phyloP scores from a whole-genome alignment of 1,140 invertebrate species.

The Ridgeia piscesae region DNA sequence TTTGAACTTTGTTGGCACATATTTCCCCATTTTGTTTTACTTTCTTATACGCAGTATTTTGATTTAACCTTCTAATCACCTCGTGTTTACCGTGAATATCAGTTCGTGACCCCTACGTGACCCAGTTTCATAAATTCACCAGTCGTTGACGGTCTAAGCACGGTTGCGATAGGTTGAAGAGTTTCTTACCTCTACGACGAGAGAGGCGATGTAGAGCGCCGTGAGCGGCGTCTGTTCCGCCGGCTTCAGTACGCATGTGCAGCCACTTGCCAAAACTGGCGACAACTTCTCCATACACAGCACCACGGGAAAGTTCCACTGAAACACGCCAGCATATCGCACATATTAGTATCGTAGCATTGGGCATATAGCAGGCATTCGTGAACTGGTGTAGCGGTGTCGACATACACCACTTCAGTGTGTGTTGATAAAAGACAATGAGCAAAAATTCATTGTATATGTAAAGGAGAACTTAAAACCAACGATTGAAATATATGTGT shows the following conservation, averaged over 20 bases:
- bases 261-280: constrained; percentile 84
- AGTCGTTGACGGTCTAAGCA: too few relatives aligned
- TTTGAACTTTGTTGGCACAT: neutral
- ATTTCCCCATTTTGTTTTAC: neutral
- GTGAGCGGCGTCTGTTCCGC: constrained; percentile 93
- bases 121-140: too few relatives aligned
- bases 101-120: too few relatives aligned
- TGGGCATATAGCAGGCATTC: neutral
- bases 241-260: constrained; percentile 86
- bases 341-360: neutral
- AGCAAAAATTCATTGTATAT: too few relatives aligned
- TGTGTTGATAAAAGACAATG: too few relatives aligned
- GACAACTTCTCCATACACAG: constrained; percentile 97
- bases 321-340: constrained; percentile 16
- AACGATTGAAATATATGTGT: too few relatives aligned
- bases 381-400: neutral
- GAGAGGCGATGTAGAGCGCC: constrained; percentile 76
- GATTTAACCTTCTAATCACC: neutral
- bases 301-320: constrained; percentile 94
- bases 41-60: neutral
- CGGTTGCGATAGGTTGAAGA: neutral
- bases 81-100: neutral
- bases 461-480: too few relatives aligned
- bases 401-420: too few relatives aligned
- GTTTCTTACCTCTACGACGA: constrained; percentile 71